Base-by-base conservation (phyloP, 53 echinoderm and acorn worm genomes). In the Holothuria scabra region DNA sequence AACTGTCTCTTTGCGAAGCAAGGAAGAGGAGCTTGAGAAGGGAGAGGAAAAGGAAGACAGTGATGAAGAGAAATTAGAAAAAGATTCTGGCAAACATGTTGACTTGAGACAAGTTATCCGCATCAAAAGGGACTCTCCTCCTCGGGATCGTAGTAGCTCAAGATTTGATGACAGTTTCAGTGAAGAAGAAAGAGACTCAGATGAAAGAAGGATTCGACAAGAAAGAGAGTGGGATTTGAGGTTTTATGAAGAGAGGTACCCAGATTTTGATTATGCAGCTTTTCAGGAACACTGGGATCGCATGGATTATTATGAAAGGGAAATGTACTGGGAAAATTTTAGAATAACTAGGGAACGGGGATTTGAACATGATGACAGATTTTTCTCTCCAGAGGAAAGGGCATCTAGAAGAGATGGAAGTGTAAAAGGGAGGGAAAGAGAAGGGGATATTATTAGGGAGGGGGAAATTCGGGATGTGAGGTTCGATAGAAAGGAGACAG, bases 51-150 rank as follows among this genome's bases (percentile, higher is more conserved):
- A 74, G n/a, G 82, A 65, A 24, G 75, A 74, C 0, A 41, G 89
- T 28, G 88, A 90, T 29, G 78, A 81, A 34, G 75, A 66, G 52
- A 65, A 85, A 4, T 57, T 71, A 25, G 86, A 76, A 0, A 83
- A 74, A 12, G 86, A 87, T 28, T 28, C 72, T 56, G 87, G 94
- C 60, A 80, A 83, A 28, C 85, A 85, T 62, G 66, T 86, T 12
- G 93, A 95, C 75, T 81, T 95, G 24, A 76, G 96, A 55, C 96
- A 95, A 34, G 96, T 95, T 8, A 95, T 95, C 59, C 91, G 91
- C 67, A 93, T 95, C 44, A 95, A 95, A 72, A 83, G 96, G 25
- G 93, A 93, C 58, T 90, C 89, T 18, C 89, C 81, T 13, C 34
- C 86, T 23, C 82, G 78, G 16, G 83, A 74, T 21, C 76, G 84